These are phyloP conservation scores for Cyclophora albipunctata DNA, from an alignment of 2,888 invertebrate genomes.

Conservation along the genomic window DNA sequence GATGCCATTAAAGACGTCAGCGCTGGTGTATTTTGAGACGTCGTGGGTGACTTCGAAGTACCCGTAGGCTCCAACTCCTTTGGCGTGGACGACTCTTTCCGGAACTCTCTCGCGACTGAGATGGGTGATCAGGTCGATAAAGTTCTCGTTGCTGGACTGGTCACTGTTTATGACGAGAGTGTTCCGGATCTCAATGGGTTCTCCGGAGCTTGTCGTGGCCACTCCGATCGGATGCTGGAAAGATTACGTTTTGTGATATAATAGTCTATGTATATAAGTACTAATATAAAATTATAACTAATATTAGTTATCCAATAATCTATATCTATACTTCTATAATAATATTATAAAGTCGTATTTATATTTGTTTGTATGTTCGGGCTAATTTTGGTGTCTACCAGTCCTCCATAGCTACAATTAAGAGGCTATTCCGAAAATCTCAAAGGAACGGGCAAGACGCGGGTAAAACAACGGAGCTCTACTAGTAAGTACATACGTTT, in stretches of 20 bases:
- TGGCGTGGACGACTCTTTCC: conserved; percentile 94
- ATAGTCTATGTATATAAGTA: too few species aligned
- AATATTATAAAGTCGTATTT: too few species aligned
- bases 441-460: too few species aligned
- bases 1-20: conserved; percentile 81
- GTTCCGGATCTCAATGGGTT: conserved; percentile 82
- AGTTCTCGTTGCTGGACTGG: conserved; percentile 86
- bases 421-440: too few species aligned
- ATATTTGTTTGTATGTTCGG: too few species aligned
- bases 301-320: too few species aligned
- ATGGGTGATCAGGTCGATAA: conserved; percentile 83
- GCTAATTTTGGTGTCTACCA: too few species aligned
- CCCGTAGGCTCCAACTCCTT: conserved; percentile 91
- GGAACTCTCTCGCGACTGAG: conserved; percentile 94
- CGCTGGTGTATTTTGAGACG: conserved; percentile 75
- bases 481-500: too few species aligned
- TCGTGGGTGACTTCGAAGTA: conserved; percentile 88
- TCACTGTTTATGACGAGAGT: conserved; percentile 85
- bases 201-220: conserved; percentile 82
- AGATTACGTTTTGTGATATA: not conserved
- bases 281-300: too few species aligned
- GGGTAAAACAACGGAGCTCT: too few species aligned
- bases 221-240: not conserved
- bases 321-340: too few species aligned
- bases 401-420: too few species aligned